phyloP scores from a whole-genome alignment of 2,797 vertebrate species.

The Enteromius treurensis region DNA sequence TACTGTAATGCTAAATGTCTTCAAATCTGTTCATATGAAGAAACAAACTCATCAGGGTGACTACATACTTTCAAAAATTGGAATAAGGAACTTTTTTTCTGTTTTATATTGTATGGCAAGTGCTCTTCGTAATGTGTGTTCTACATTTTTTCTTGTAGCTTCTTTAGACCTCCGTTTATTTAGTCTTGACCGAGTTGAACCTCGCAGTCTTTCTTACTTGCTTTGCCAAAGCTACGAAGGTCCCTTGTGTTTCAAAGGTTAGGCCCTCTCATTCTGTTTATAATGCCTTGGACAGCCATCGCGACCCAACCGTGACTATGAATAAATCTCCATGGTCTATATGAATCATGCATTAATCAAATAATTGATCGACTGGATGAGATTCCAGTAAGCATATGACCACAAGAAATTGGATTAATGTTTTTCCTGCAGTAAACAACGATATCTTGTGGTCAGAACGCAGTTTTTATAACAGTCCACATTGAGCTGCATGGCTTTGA shows the following conservation, averaged over 20 bases:
- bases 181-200: conserved; percentile 49
- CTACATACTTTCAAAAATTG: not conserved
- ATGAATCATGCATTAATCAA: conserved; percentile 55
- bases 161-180: conserved; percentile 45
- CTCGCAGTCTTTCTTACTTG: conserved; percentile 58
- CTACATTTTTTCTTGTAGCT: conserved; percentile 37
- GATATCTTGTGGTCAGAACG: conserved; percentile 26
- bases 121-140: not conserved
- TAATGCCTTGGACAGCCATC: conserved; percentile 47
- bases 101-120: not conserved
- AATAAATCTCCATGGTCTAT: conserved; percentile 46
- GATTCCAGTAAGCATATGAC: conserved; percentile 42
- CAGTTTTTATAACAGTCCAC: conserved; percentile 24
- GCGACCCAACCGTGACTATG: conserved; percentile 33
- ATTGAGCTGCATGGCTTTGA: conserved; percentile 15
- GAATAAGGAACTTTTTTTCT: not conserved
- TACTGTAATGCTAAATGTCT: not conserved
- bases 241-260: conserved; percentile 57
- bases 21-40: not conserved
- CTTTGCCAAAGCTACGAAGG: conserved; percentile 55
- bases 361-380: conserved; percentile 32
- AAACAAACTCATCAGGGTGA: not conserved
- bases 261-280: conserved; percentile 56
- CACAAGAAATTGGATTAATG: conserved; percentile 47
- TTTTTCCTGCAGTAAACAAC: conserved; percentile 39